These are phyloP conservation scores for Enteromius thamalakanensis DNA, from an alignment of 2,797 vertebrate species.

Conservation along the genomic window DNA sequence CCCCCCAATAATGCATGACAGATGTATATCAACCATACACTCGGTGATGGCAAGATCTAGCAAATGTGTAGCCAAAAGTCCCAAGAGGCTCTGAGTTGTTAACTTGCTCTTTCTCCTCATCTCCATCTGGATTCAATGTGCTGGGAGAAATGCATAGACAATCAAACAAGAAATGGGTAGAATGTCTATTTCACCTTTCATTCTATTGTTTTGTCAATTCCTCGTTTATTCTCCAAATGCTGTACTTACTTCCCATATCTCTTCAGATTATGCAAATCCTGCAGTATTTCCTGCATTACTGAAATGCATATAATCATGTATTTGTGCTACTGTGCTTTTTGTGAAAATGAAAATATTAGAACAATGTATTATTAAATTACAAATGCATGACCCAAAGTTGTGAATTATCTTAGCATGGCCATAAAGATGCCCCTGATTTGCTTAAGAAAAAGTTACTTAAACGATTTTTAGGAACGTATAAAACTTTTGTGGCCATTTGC, in stretches of 20 bases:
- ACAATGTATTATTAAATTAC: neutral
- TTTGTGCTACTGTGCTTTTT: neutral
- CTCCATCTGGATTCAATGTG: conserved; percentile 77
- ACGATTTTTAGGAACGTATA: neutral
- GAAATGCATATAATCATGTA: neutral
- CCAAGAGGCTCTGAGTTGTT: conserved; percentile 36
- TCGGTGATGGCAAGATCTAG: conserved; percentile 51
- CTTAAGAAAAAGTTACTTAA: neutral
- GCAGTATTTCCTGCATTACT: neutral
- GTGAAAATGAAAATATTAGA: neutral
- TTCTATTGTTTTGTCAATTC: neutral
- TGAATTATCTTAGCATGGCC: neutral
- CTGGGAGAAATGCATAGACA: conserved; percentile 66
- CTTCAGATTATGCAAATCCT: conserved; percentile 6
- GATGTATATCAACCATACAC: conserved; percentile 77
- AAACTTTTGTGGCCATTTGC: neutral
- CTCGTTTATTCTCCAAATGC: neutral
- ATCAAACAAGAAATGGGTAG: conserved; percentile 41
- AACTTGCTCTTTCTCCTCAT: conserved; percentile 49
- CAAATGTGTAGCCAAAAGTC: conserved; percentile 43
- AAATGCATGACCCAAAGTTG: neutral
- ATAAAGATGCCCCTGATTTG: neutral
- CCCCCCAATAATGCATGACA: conserved; percentile 81
- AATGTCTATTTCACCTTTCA: conserved; percentile 25
- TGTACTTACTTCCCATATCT: neutral